phyloP scores from a whole-genome alignment of 23 tunicate species.

The Oikopleura dioica region DNA sequence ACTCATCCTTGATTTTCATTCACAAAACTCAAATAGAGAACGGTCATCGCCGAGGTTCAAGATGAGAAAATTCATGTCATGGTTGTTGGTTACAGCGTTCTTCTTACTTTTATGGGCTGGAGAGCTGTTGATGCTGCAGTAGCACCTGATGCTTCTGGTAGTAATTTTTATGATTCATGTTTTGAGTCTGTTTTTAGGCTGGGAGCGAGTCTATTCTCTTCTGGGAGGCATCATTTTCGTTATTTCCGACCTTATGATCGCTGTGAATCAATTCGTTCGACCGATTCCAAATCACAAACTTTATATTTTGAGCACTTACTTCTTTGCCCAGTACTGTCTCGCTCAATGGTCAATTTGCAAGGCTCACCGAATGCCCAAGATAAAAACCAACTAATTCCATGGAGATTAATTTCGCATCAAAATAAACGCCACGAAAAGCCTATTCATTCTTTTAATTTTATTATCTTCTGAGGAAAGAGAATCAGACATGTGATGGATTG shows the following conservation, averaged over 20 bases:
- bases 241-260: not conserved
- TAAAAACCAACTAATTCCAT: too few species aligned
- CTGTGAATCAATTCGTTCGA: not conserved
- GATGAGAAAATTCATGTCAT: not conserved
- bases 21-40: too few species aligned
- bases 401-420: too few species aligned
- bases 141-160: not conserved
- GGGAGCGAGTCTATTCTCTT: not conserved
- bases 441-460: too few species aligned
- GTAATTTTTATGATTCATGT: too few species aligned
- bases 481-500: too few species aligned
- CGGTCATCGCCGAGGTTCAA: too few species aligned
- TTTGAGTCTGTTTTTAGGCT: too few species aligned
- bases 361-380: not conserved
- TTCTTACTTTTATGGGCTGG: not conserved
- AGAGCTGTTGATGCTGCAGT: not conserved
- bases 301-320: not conserved
- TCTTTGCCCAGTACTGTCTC: not conserved
- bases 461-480: too few species aligned
- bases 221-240: not conserved
- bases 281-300: not conserved
- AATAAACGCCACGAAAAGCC: too few species aligned
- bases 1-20: not conserved
- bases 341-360: conserved; percentile 3
- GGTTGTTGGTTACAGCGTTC: not conserved